A percentile compares a stretch with the other conserved stretches of the same genome.
Conservation (phyloP, 2,113 vertebrate genomes). For the Gobius niger region DNA sequence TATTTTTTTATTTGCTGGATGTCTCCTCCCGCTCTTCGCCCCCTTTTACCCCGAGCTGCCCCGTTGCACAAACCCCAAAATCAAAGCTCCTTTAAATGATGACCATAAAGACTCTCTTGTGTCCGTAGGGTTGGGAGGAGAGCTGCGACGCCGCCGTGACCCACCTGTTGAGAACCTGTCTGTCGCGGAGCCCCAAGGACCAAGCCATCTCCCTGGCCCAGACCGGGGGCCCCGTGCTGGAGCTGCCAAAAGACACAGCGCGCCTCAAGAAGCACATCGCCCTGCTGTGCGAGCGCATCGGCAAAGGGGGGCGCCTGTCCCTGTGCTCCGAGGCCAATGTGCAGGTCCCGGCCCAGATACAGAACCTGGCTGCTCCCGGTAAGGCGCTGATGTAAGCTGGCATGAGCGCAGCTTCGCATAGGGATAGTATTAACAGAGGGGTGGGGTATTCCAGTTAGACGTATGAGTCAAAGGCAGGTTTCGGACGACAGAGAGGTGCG, state of each 20-base stretch:
- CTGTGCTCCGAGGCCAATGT: conserved; percentile 77
- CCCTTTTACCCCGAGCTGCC: too few relatives aligned
- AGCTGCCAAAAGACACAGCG: conserved; percentile 84
- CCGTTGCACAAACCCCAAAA: too few relatives aligned
- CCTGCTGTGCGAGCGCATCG: conserved; percentile 88
- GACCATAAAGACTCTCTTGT: background rate
- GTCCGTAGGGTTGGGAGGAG: conserved; percentile 93
- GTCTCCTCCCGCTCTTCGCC: too few relatives aligned
- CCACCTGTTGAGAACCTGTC: conserved; percentile 89
- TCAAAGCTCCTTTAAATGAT: background rate
- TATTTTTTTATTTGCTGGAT: too few relatives aligned
- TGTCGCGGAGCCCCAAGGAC: conserved; percentile 92
- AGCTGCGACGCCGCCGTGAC: conserved; percentile 89
- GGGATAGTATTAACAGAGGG: too few relatives aligned
- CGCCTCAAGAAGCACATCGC: conserved; percentile 93
- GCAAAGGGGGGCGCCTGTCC: conserved; percentile 89
- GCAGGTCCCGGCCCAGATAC: conserved; percentile 67
- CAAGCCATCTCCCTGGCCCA: conserved; percentile 83
- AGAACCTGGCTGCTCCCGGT: conserved; percentile 82
- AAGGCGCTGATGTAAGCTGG: conserved; percentile 32
- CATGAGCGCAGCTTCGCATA: too few relatives aligned
- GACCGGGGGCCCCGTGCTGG: conserved; percentile 71
- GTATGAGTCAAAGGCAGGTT: too few relatives aligned
- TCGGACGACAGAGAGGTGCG: too few relatives aligned
- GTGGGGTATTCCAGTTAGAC: too few relatives aligned